Conservation (phyloP, 2,113 vertebrate genomes). For the Syngnathus scovelli region DNA sequence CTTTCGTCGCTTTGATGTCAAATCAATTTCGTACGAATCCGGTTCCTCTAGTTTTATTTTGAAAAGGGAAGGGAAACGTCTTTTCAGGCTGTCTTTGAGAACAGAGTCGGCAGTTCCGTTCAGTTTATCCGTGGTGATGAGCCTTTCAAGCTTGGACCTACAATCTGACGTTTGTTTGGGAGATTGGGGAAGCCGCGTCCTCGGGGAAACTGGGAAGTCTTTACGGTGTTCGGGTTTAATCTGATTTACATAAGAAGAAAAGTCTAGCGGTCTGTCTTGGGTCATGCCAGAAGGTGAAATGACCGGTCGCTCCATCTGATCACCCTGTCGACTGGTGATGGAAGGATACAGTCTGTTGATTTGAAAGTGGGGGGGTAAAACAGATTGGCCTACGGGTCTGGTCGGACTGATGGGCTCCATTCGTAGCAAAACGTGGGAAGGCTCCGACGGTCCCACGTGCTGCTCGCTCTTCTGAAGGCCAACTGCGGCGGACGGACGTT, state of each 20-base stretch:
- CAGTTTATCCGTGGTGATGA: conserved; percentile 20
- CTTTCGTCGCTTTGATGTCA: conserved; percentile 41
- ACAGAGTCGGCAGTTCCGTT: conserved; percentile 7
- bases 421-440: conserved; percentile 7
- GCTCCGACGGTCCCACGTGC: conserved; percentile 9
- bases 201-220: conserved; percentile 23
- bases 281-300: conserved; percentile 26
- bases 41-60: conserved; percentile 43
- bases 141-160: conserved; percentile 17
- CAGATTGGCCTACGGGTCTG: conserved; percentile 11
- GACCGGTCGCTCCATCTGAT: conserved; percentile 21
- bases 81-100: conserved; percentile 34
- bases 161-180: conserved; percentile 18
- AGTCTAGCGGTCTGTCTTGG: conserved; percentile 38
- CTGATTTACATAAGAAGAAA: conserved; percentile 35
- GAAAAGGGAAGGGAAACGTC: conserved; percentile 30
- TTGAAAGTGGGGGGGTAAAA: conserved; percentile 27
- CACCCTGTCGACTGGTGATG: conserved; percentile 1
- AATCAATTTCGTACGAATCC: conserved; percentile 41
- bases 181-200: conserved; percentile 39
- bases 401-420: conserved; percentile 20
- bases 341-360: conserved; percentile 23
- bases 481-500: conserved; percentile 8
- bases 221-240: conserved; percentile 36
- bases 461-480: conserved; percentile 24